Evolutionary conservation across 2,888 invertebrate species (phyloP).

Genomic region (Cheilosia vulpina): DNA sequence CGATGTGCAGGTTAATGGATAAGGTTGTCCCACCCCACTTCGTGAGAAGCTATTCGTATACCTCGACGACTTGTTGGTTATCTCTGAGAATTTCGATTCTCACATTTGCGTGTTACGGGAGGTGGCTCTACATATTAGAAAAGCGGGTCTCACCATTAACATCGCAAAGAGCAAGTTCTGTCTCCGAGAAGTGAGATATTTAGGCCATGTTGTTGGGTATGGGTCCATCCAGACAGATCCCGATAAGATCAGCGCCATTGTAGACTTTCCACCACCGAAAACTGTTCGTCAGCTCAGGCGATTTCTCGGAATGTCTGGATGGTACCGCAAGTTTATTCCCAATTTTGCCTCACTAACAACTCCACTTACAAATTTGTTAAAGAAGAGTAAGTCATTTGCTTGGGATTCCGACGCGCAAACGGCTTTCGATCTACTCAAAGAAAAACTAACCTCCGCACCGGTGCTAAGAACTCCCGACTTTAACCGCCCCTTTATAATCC

Average conservation of each 20-base stretch:
- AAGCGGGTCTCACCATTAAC: neutral
- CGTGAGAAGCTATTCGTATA: neutral
- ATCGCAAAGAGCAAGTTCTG: neutral
- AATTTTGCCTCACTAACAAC: neutral
- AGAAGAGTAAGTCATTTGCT: neutral
- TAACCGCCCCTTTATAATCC: neutral
- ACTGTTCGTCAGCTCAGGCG: neutral
- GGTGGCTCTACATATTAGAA: neutral
- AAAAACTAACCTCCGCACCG: constrained; percentile 25
- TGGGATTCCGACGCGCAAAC: neutral
- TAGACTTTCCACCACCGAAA: too few relatives aligned
- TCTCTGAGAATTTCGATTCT: neutral
- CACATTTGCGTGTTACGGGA: neutral
- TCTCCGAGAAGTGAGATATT: neutral
- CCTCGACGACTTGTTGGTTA: neutral
- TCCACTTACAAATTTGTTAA: neutral
- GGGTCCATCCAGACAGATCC: neutral
- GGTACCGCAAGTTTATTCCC: neutral
- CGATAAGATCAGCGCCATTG: neutral
- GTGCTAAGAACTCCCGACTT: constrained; percentile 33
- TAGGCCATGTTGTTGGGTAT: neutral
- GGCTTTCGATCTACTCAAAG: constrained; percentile 27
- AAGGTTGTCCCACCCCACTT: neutral
- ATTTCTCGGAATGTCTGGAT: neutral
- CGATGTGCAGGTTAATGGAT: neutral